Conservation (phyloP, 2,113 vertebrate genomes). For the Calidris pugnax region DNA sequence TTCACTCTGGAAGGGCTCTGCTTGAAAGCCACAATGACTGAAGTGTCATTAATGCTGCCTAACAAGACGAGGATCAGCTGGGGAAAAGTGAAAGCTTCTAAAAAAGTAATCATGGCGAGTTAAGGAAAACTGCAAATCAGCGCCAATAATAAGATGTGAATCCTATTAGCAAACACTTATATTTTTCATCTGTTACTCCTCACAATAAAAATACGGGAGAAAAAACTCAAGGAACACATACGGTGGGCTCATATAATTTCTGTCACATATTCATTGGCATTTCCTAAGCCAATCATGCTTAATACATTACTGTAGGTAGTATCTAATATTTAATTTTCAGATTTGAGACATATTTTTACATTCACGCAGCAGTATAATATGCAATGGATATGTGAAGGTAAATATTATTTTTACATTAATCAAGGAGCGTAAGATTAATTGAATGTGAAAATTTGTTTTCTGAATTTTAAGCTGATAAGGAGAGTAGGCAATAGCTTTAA, state of each 20-base stretch:
- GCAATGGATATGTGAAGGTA: conserved; percentile 48
- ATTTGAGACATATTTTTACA: conserved; percentile 51
- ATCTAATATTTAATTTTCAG: conserved; percentile 72
- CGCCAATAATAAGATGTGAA: conserved; percentile 85
- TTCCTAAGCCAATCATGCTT: conserved; percentile 25
- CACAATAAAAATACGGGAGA: conserved; percentile 66
- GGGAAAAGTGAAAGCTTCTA: conserved; percentile 84
- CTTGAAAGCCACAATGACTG: conserved; percentile 98
- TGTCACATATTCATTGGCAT: conserved; percentile 40
- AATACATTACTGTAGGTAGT: conserved; percentile 23
- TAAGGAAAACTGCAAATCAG: conserved; percentile 87
- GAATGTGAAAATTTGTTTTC: conserved; percentile 3
- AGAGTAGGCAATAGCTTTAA: neutral
- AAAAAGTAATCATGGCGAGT: conserved; percentile 94
- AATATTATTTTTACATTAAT: conserved; percentile 50
- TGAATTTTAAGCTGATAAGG: conserved; percentile 32
- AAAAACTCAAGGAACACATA: conserved; percentile 68
- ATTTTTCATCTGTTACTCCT: conserved; percentile 78
- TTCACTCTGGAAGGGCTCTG: conserved; percentile 92
- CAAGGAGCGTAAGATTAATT: neutral
- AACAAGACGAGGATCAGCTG: conserved; percentile 98
- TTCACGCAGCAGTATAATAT: neutral
- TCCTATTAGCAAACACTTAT: conserved; percentile 90
- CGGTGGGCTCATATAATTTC: conserved; percentile 20
- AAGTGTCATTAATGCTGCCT: conserved; percentile 99